Conservation (phyloP, 2,797 vertebrate genomes). For the Cynodonichthys magdalenae region DNA sequence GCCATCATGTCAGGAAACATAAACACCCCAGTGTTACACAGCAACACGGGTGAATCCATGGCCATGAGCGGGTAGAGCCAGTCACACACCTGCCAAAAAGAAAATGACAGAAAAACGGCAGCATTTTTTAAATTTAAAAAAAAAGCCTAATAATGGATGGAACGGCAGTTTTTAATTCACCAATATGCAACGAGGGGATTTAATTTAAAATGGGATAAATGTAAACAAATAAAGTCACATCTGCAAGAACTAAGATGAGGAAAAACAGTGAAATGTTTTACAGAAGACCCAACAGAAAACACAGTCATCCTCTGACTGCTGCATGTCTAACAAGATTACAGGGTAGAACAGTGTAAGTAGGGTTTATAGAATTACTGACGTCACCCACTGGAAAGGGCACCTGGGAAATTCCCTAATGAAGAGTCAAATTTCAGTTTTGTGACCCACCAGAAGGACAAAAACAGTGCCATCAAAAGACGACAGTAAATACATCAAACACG, state of each 20-base stretch:
- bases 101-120: background rate
- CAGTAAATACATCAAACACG: background rate
- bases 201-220: background rate
- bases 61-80: slow-evolving; percentile 96
- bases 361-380: slow-evolving; percentile 47
- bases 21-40: slow-evolving; percentile 92
- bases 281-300: slow-evolving; percentile 18
- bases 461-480: background rate
- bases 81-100: slow-evolving; percentile 89
- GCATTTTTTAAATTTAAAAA: background rate
- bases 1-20: slow-evolving; percentile 98
- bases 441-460: slow-evolving; percentile 10
- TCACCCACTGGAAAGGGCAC: slow-evolving; percentile 34
- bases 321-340: slow-evolving; percentile 64
- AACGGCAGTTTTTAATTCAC: background rate
- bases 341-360: slow-evolving; percentile 27
- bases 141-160: background rate
- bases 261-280: slow-evolving; percentile 3
- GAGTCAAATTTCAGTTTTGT: slow-evolving; percentile 40
- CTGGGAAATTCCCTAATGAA: slow-evolving; percentile 54
- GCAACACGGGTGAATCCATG: slow-evolving; percentile 89
- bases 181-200: background rate
- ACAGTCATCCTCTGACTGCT: slow-evolving; percentile 40
- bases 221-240: background rate
- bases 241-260: slow-evolving; percentile 3